These are phyloP conservation scores for Syrista parreyssii DNA, from an alignment of 2,888 invertebrate species.

Conservation along the genomic window DNA sequence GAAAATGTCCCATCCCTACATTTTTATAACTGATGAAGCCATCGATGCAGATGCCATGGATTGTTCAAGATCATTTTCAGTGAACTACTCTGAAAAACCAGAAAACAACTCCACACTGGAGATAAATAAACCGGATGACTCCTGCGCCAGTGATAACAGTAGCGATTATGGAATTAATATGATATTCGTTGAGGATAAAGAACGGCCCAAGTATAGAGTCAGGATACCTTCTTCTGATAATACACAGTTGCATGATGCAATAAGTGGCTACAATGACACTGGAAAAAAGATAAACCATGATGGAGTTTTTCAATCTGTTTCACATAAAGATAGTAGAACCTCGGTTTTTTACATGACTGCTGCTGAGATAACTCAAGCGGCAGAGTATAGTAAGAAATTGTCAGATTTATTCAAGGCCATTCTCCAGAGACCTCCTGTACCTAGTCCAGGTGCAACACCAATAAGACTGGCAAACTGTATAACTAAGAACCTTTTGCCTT, in stretches of 20 bases:
- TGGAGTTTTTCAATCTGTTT: not conserved
- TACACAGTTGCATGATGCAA: not conserved
- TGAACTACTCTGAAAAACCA: not conserved
- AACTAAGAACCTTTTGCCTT: not conserved
- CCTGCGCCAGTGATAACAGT: not conserved
- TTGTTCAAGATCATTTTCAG: not conserved
- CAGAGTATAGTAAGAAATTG: constrained; percentile 17
- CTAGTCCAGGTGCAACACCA: not conserved
- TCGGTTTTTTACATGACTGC: constrained; percentile 12
- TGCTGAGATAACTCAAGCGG: constrained; percentile 14
- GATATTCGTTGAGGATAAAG: not conserved
- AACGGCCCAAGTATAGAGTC: not conserved
- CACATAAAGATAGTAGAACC: not conserved
- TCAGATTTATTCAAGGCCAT: constrained; percentile 16
- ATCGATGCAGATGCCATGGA: not conserved
- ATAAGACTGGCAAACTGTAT: not conserved
- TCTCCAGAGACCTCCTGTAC: not conserved
- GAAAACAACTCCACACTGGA: not conserved
- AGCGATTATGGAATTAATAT: not conserved
- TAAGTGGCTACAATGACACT: not conserved
- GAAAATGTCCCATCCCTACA: not conserved
- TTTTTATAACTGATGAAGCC: constrained; percentile 17
- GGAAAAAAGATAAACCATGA: not conserved
- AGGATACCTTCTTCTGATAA: not conserved
- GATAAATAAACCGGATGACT: not conserved